These are phyloP conservation scores for Onychostoma macrolepis DNA, from an alignment of 2,113 vertebrate genomes.

Conservation along the genomic window DNA sequence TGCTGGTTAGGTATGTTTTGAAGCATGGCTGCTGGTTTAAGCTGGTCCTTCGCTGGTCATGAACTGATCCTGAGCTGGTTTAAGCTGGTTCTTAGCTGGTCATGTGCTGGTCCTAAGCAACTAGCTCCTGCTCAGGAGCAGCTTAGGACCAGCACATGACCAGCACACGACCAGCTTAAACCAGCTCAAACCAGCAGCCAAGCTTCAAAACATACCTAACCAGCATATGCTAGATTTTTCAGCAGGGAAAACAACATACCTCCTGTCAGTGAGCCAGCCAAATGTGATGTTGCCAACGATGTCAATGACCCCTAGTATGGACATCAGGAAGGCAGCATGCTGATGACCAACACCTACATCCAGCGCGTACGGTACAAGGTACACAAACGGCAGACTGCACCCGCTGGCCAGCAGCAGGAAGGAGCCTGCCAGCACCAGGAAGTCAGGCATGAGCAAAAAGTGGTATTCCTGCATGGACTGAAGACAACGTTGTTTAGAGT, in stretches of 20 bases:
- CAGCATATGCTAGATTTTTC: too few relatives aligned
- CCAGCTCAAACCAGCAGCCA: too few relatives aligned
- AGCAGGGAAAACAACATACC: constrained; percentile 46
- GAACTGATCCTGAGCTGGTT: too few relatives aligned
- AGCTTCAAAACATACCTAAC: too few relatives aligned
- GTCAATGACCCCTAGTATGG: constrained; percentile 88
- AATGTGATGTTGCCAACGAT: constrained; percentile 94
- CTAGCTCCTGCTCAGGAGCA: too few relatives aligned
- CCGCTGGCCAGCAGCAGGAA: constrained; percentile 92
- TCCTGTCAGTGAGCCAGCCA: constrained; percentile 91
- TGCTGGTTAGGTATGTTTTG: too few relatives aligned
- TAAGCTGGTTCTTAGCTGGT: too few relatives aligned
- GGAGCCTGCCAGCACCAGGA: constrained; percentile 83
- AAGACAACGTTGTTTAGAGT: constrained; percentile 61
- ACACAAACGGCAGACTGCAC: constrained; percentile 94
- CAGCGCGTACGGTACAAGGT: constrained; percentile 91
- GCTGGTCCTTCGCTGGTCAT: too few relatives aligned
- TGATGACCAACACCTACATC: constrained; percentile 83
- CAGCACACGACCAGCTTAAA: too few relatives aligned
- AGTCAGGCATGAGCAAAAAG: constrained; percentile 87
- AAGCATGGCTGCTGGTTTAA: too few relatives aligned
- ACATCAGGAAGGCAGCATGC: constrained; percentile 93
- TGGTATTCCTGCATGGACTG: constrained; percentile 81
- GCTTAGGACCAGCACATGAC: too few relatives aligned
- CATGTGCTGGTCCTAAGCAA: too few relatives aligned